Conservation (phyloP, 2,888 invertebrate species). For the Phoronis australis region DNA sequence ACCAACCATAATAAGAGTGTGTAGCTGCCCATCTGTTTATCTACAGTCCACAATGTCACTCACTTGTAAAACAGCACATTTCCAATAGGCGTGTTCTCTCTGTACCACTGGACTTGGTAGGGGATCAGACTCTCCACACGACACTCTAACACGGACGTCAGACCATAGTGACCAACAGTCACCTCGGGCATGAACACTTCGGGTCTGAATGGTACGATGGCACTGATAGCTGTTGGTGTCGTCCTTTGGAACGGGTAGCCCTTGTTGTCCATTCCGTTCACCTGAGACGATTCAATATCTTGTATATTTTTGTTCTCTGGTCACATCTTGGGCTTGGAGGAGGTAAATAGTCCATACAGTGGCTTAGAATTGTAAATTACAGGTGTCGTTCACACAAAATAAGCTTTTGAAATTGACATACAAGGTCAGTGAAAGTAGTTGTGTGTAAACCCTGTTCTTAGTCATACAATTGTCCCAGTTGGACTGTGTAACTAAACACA, state of each 20-base stretch:
- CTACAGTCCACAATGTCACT: no score
- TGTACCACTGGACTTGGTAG: constrained; percentile 59
- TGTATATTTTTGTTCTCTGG: not conserved
- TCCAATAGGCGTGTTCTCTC: constrained; percentile 44
- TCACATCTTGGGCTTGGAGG: no score
- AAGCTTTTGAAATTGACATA: no score
- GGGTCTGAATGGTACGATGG: constrained; percentile 60
- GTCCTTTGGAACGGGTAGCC: constrained; percentile 63
- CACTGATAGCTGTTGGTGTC: constrained; percentile 64
- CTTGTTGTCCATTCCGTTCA: constrained; percentile 62
- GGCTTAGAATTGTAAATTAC: not conserved
- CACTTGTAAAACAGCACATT: constrained; percentile 52
- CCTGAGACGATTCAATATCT: no score
- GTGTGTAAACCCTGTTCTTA: not conserved
- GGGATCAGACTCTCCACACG: constrained; percentile 63
- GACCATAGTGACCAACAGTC: constrained; percentile 52
- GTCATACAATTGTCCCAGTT: not conserved
- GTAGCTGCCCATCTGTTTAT: no score
- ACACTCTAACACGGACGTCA: constrained; percentile 59
- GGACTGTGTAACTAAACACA: no score
- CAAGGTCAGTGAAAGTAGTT: no score
- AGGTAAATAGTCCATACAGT: no score
- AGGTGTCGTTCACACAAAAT: no score
- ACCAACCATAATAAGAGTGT: no score
- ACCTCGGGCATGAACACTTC: constrained; percentile 55